A percentile compares a stretch with the other conserved stretches of the same genome.
These are phyloP conservation scores for Osmerus mordax DNA, from an alignment of 2,113 vertebrate genomes.

Conservation along the genomic window DNA sequence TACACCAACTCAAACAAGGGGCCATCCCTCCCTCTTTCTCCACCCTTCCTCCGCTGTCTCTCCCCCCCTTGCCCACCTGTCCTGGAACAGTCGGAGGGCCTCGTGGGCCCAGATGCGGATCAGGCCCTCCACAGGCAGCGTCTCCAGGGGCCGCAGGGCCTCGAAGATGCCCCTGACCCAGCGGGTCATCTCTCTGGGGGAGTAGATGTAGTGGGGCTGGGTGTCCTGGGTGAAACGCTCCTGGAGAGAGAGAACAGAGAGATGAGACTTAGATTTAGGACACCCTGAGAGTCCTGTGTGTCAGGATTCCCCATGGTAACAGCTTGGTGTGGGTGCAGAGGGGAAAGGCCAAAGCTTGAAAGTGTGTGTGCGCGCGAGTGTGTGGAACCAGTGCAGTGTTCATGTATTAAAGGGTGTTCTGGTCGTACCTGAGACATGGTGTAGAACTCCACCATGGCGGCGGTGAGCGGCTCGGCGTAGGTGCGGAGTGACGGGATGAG, in stretches of 20 bases:
- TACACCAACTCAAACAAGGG: no score
- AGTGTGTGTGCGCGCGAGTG: no score
- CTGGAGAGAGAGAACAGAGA: conserved; percentile 59
- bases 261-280: not conserved
- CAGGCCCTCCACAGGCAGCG: conserved; percentile 92
- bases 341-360: no score
- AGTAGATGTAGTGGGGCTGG: conserved; percentile 98
- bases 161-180: conserved; percentile 98
- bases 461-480: conserved; percentile 93
- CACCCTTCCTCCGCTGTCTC: no score
- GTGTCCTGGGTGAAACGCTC: conserved; percentile 98
- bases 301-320: no score
- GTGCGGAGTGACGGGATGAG: conserved; percentile 94
- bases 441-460: conserved; percentile 99
- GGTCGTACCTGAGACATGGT: conserved; percentile 93
- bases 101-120: conserved; percentile 99
- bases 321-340: no score
- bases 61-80: conserved; percentile 73
- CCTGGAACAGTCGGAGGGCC: conserved; percentile 96
- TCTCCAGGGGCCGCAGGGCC: conserved; percentile 92
- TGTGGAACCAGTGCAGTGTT: no score
- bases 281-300: no score
- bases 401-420: not conserved
- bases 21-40: no score
- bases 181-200: conserved; percentile 97